Evolutionary conservation across 2,797 vertebrate genomes (phyloP).

Genomic region (Melanotaenia nigrans): DNA sequence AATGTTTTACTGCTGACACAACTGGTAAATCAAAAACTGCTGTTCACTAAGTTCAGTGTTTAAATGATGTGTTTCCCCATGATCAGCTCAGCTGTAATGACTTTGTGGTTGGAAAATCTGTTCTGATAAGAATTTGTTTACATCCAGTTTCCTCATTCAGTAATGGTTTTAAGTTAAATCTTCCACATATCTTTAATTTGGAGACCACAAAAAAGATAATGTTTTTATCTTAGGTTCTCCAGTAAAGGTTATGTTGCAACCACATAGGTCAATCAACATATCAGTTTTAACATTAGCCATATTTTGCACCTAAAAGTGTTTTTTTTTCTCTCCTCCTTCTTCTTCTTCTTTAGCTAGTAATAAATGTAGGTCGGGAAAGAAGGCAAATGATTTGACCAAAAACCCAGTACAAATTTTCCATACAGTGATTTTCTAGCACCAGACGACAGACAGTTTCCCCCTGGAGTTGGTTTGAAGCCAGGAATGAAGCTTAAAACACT

Average conservation of each 20-base stretch:
- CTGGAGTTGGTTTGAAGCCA: neutral
- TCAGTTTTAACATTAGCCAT: neutral
- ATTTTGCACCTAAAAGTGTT: neutral
- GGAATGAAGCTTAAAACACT: neutral
- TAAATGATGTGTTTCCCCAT: neutral
- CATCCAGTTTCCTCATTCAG: neutral
- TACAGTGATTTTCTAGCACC: neutral
- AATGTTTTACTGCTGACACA: conserved; percentile 41
- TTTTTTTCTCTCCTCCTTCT: no score
- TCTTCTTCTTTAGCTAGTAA: neutral
- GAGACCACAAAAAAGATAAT: neutral
- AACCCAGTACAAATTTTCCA: neutral
- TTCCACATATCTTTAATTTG: neutral
- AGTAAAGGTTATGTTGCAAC: neutral
- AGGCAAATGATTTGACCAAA: neutral
- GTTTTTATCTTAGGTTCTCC: neutral
- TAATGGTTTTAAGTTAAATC: neutral
- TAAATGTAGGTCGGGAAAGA: neutral
- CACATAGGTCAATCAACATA: neutral
- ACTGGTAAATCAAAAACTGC: conserved; percentile 40
- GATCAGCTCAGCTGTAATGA: neutral
- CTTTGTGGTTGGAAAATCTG: neutral
- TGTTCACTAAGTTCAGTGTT: conserved; percentile 10
- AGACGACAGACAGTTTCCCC: neutral
- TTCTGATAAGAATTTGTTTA: neutral